Evolutionary conservation across 2,113 vertebrate genomes (phyloP), one percentile per base, ranked within the genome.

Genomic region (Tenrec ecaudatus): DNA sequence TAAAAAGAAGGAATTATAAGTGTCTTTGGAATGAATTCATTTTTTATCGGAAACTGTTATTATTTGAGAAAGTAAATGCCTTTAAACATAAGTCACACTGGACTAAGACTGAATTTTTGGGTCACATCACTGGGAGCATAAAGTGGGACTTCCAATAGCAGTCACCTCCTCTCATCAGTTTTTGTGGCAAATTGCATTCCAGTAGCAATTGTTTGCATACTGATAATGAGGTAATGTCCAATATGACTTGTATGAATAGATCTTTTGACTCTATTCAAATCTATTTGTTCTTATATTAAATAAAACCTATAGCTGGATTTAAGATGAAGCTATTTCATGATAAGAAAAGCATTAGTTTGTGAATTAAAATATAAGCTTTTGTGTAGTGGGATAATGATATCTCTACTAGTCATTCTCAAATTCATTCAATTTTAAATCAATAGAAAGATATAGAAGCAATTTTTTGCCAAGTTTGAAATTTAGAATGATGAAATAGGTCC

Each of bases 391-490:
- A 5, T 53, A 8, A 53, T 53, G 9, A 53, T 53, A 94, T 96
- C 96, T 96, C 71, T 7, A 93, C 90, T 69, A 94, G 75, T 68
- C 97, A 90, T 95, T 97, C 94, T 94, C 88, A 95, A 97, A 97
- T 94, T 95, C 86, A 93, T 4, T 95, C 19, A 96, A 88, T 95
- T 97, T 95, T 95, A 84, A 93, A 4, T 95, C 19, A 96, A 88
- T 95, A 82, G 82, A 96, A 97, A 96, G 76, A 95, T 93, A 96
- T 33, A 95, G 68, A 89, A 93, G 96, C 80, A 22, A 62, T 96
- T 89, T 97, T 98, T 97, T 19, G 22, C 90, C 89, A 97, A 96
- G 94, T 96, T 97, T 97, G 95, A 94, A 97, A 91, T 97, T 97
- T 95, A 84, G n/a, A 62, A 81, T 85, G 88, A 95, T 94, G 88